phyloP scores from a whole-genome alignment of 2,113 vertebrate genomes.

The Erythrolamprus reginae region DNA sequence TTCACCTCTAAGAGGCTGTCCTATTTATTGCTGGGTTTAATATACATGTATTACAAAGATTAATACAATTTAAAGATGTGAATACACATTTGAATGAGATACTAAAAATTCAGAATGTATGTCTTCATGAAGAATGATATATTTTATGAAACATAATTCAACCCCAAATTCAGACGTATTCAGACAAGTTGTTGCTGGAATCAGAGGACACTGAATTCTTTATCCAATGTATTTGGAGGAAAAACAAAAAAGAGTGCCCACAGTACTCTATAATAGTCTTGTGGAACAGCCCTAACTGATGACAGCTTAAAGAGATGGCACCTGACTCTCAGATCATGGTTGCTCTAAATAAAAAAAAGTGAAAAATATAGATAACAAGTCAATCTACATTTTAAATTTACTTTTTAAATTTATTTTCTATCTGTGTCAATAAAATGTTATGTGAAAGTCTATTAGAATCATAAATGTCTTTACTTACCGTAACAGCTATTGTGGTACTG shows the following conservation, averaged over 20 bases:
- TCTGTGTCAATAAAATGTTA: neutral
- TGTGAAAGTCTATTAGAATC: neutral
- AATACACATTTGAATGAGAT: neutral
- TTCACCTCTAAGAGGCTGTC: neutral
- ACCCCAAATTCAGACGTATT: neutral
- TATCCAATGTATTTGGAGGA: neutral
- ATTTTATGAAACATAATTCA: neutral
- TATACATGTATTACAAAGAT: neutral
- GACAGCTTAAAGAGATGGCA: neutral
- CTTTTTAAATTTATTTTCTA: neutral
- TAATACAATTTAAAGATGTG: neutral
- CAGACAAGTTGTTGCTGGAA: neutral
- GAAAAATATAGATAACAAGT: neutral
- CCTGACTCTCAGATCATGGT: neutral
- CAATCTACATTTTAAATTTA: neutral
- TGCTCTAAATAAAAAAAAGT: neutral
- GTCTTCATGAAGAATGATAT: neutral
- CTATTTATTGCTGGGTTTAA: neutral
- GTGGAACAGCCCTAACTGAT: neutral
- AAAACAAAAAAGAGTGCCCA: neutral
- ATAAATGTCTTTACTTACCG: conserved; percentile 75
- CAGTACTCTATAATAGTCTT: neutral
- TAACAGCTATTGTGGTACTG: conserved; percentile 92
- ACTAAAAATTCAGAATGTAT: neutral
- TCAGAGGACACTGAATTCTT: neutral